Conservation (phyloP, 2,888 invertebrate genomes). For the Hetaerina titia region DNA sequence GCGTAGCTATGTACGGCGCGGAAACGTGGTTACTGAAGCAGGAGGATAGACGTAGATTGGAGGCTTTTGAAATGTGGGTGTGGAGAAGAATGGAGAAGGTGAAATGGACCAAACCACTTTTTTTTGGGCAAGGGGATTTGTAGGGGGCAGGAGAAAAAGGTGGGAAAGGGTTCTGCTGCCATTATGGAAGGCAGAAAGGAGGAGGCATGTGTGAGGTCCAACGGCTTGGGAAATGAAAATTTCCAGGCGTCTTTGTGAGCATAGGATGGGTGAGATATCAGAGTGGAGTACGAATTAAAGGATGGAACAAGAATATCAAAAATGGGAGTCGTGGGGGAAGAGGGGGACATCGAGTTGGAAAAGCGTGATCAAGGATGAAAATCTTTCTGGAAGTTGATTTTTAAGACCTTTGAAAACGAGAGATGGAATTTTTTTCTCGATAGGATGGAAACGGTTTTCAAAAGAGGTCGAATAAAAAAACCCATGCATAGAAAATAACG, state of each 20-base stretch:
- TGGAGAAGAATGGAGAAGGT: too few species aligned
- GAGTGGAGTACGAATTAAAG: background rate
- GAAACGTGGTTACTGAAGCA: too few species aligned
- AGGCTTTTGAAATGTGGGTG: too few species aligned
- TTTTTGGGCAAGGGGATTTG: background rate
- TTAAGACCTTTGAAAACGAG: background rate
- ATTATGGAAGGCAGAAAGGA: background rate
- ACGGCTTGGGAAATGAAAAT: background rate
- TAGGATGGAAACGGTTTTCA: background rate
- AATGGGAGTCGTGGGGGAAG: background rate
- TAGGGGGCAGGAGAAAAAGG: background rate
- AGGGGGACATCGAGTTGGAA: background rate
- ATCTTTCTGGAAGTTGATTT: background rate
- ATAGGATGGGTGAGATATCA: background rate
- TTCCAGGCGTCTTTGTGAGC: background rate
- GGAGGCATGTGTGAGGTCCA: background rate
- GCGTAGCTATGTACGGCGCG: too few species aligned
- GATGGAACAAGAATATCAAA: background rate
- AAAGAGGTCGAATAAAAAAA: background rate
- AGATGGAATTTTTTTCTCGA: background rate
- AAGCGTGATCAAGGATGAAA: background rate
- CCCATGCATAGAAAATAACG: conserved; percentile 32
- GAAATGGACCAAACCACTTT: too few species aligned
- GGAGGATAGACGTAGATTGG: too few species aligned
- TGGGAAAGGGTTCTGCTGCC: background rate